Evolutionary conservation across 2,888 invertebrate species (phyloP).

Genomic region (Euplagia quadripunctaria): DNA sequence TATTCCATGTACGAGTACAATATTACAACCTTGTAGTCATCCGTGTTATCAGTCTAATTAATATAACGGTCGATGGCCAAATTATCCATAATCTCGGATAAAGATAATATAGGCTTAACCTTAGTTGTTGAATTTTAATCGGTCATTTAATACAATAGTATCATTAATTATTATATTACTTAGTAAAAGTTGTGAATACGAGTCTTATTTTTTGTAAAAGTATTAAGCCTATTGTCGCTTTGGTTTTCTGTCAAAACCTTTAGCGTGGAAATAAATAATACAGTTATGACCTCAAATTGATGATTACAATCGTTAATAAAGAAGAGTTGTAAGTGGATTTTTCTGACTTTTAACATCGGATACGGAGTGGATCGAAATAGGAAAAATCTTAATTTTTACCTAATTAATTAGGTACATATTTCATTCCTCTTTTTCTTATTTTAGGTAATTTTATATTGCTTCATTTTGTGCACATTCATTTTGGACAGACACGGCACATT

Average conservation of each 20-base stretch:
- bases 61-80: constrained; percentile 46
- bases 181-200: background rate
- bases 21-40: background rate
- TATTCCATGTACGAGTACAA: background rate
- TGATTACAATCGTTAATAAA: background rate
- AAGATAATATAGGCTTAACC: constrained; percentile 1
- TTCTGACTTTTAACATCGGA: constrained; percentile 16
- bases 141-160: background rate
- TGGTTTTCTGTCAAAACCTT: background rate
- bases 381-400: too few species aligned
- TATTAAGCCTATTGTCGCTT: background rate
- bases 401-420: too few species aligned
- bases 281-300: background rate
- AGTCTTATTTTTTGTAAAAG: background rate
- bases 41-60: constrained; percentile 36
- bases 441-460: background rate
- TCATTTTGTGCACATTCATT: background rate
- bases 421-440: background rate
- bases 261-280: background rate
- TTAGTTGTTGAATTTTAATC: background rate
- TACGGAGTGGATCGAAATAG: background rate
- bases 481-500: background rate
- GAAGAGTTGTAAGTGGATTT: background rate
- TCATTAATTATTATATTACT: too few species aligned
- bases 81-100: constrained; percentile 46